phyloP scores from a whole-genome alignment of 35 echinoderm and acorn worm genomes.

The Stichopus chloronotus region DNA sequence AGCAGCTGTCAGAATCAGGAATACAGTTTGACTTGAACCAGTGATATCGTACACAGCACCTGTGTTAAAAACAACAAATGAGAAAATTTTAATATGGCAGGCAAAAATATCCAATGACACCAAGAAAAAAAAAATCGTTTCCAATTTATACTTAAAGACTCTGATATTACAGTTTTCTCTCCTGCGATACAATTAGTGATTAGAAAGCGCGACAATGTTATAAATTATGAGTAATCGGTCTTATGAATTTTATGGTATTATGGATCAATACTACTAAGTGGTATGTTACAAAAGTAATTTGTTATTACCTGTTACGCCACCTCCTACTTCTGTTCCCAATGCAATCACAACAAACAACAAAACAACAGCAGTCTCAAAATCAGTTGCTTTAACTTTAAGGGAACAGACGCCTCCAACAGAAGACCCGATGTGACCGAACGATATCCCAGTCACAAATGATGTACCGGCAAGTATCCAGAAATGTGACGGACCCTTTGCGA shows the following conservation, averaged over 20 bases:
- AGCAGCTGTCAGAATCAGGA: neutral
- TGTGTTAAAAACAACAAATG: neutral
- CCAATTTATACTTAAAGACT: too few relatives aligned
- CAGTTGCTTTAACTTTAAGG: neutral
- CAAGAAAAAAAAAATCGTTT: too few relatives aligned
- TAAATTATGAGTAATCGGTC: too few relatives aligned
- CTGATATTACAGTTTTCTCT: too few relatives aligned
- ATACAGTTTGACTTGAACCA: neutral
- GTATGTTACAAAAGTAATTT: too few relatives aligned
- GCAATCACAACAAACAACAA: neutral
- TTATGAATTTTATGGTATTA: too few relatives aligned
- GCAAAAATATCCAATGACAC: too few relatives aligned
- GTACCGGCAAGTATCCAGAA: neutral
- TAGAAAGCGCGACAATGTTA: too few relatives aligned
- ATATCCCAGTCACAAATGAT: conserved; percentile 3
- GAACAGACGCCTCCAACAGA: conserved; percentile 11
- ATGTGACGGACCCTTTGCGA: neutral
- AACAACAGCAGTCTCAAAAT: neutral
- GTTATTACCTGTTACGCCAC: neutral
- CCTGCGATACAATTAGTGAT: too few relatives aligned
- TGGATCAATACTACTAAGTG: too few relatives aligned
- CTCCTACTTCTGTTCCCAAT: neutral
- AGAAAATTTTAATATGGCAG: too few relatives aligned
- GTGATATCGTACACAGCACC: conserved; percentile 7
- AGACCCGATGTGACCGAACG: neutral